phyloP scores from a whole-genome alignment of 2,113 vertebrate species.

The Nicator chloris region DNA sequence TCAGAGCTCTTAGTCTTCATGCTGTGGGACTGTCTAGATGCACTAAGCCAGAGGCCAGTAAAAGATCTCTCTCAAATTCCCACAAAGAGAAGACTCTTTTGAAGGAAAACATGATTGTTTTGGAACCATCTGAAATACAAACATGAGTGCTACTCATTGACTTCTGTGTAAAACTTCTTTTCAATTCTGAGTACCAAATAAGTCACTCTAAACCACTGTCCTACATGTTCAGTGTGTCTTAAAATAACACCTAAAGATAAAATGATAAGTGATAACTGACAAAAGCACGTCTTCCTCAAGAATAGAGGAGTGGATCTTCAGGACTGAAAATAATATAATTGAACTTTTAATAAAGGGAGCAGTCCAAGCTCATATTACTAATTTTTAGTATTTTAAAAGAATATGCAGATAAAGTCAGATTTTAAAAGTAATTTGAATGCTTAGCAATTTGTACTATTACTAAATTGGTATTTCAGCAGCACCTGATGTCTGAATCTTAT shows the following conservation, averaged over 20 bases:
- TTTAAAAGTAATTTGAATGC: not conserved
- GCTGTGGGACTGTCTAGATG: not conserved
- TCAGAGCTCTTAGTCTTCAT: not conserved
- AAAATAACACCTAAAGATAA: not conserved
- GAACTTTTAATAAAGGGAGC: not conserved
- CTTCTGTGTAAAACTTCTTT: not conserved
- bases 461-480: not conserved
- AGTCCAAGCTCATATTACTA: not conserved
- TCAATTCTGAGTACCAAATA: not conserved
- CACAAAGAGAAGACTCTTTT: not conserved
- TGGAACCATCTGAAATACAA: not conserved
- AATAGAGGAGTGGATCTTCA: not conserved
- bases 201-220: not conserved
- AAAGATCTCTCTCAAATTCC: not conserved
- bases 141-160: not conserved
- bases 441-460: not conserved
- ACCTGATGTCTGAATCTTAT: not conserved
- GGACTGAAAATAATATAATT: not conserved
- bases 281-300: not conserved
- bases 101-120: not conserved
- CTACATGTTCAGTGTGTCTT: not conserved
- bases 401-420: not conserved
- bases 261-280: not conserved
- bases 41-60: not conserved
- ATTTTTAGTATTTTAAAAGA: not conserved